Base-by-base conservation (phyloP, 30 jellyfish, hydroid and myxozoan species). In the Aurelia aurita complex sp. Pacific region DNA sequence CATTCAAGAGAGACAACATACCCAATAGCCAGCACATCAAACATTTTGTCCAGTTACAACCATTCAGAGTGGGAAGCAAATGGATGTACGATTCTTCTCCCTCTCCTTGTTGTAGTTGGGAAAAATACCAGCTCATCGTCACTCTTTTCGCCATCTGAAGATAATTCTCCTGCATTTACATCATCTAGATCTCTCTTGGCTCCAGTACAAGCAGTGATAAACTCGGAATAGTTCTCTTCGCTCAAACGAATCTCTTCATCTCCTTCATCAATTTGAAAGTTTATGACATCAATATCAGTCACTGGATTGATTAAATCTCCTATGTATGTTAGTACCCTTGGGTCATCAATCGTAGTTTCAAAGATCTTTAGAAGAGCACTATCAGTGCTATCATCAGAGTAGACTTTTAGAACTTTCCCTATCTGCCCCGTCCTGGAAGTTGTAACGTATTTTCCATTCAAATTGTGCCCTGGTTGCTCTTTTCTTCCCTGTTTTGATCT, bases 11-110 rank as follows among this genome's bases (percentile, higher is more conserved):
- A 67, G 52, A 67, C 43, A 67, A 67, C 77, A 67, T 67, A 67
- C 77, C 77, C 77, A 67, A 67, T 67, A 67, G 77, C 77, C 52
- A 67, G 18, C 77, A 67, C 77, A 67, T 18, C 77, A 67, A 23
- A 1, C 51, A 50, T 67, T 67, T 67, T 67, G 77, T n/a, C 77
- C 77, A 67, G 77, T 23, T 67, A 67, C 77, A 67, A 67, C 77
- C 77, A 67, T 67, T 34, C 77, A 23, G 77, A 67, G 17, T 67
- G 77, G 77, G 77, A 67, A 67, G 77, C 77, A 11, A 67, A 67
- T 23, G 77, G 77, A 67, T 67, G 77, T 67, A 10, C 57, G 77
- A 67, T 18, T 67, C 77, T 67, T 67, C 77, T 67, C 11, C 77
- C 57, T 17, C 77, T n/a, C 77, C 77, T 67, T 10, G 77, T 67